These are phyloP conservation scores for Sycophila sp. DNA, from an alignment of 1,140 invertebrate genomes.

Conservation along the genomic window DNA sequence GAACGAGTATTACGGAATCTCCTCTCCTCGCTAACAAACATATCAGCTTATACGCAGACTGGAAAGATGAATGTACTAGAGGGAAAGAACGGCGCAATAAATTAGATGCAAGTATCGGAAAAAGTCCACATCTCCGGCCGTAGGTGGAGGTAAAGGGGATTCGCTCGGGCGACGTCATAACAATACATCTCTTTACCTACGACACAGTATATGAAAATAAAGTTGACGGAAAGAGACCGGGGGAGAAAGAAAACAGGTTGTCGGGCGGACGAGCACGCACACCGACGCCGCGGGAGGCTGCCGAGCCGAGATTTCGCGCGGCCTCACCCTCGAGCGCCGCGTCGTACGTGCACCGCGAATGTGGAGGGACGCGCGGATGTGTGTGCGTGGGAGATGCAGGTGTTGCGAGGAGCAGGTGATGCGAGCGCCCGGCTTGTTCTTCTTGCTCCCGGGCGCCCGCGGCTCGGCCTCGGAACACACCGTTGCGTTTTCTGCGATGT, in stretches of 20 bases:
- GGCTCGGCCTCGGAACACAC: too few species aligned
- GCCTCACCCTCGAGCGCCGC: neutral
- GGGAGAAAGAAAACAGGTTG: conserved; percentile 53
- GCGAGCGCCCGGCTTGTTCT: neutral
- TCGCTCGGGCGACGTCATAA: conserved; percentile 46
- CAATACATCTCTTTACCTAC: conserved; percentile 54
- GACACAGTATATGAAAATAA: conserved; percentile 55
- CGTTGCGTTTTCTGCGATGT: too few species aligned
- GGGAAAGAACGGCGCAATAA: too few species aligned
- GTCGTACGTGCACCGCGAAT: neutral
- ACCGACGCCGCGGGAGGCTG: conserved; percentile 46
- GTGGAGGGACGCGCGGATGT: neutral
- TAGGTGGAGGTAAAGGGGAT: too few species aligned
- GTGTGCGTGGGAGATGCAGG: neutral
- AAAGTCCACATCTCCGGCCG: too few species aligned
- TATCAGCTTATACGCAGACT: too few species aligned
- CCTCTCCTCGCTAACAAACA: too few species aligned
- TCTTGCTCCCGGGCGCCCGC: too few species aligned
- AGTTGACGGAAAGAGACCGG: conserved; percentile 34
- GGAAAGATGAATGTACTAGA: too few species aligned
- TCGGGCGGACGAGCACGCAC: conserved; percentile 14
- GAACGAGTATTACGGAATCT: too few species aligned
- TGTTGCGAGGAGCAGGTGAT: neutral
- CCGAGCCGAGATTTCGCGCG: conserved; percentile 8
- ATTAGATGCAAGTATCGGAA: too few species aligned